Evolutionary conservation across 2,113 vertebrate genomes (phyloP).

Genomic region (Columbina picui): DNA sequence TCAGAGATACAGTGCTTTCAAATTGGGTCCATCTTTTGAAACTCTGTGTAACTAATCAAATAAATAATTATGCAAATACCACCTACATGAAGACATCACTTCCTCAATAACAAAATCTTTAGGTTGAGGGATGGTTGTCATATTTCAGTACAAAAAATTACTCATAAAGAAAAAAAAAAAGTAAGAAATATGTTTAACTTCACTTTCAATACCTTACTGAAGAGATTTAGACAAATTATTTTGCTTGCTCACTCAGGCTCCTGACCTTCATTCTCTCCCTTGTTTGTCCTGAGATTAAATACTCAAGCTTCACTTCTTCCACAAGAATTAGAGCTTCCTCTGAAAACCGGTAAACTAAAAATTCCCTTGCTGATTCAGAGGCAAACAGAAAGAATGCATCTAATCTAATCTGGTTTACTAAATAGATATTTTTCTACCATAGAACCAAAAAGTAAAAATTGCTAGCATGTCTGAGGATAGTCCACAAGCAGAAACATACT

Average conservation of each 20-base stretch:
- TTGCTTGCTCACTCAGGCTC: neutral
- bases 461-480: neutral
- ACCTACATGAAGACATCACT: neutral
- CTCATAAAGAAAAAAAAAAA: neutral
- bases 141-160: neutral
- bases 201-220: neutral
- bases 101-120: neutral
- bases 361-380: neutral
- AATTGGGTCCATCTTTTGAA: no score
- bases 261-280: neutral
- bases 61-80: neutral
- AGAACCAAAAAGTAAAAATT: neutral
- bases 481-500: neutral
- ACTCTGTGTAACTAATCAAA: neutral
- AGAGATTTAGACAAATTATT: neutral
- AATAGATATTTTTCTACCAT: neutral
- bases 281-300: slow-evolving; percentile 9
- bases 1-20: no score
- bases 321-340: neutral
- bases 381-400: neutral
- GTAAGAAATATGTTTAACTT: neutral
- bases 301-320: neutral
- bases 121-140: neutral
- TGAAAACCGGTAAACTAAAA: neutral
- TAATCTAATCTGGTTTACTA: neutral